phyloP scores from a whole-genome alignment of 2,888 invertebrate genomes.

The Callyntrura guangdongensis region DNA sequence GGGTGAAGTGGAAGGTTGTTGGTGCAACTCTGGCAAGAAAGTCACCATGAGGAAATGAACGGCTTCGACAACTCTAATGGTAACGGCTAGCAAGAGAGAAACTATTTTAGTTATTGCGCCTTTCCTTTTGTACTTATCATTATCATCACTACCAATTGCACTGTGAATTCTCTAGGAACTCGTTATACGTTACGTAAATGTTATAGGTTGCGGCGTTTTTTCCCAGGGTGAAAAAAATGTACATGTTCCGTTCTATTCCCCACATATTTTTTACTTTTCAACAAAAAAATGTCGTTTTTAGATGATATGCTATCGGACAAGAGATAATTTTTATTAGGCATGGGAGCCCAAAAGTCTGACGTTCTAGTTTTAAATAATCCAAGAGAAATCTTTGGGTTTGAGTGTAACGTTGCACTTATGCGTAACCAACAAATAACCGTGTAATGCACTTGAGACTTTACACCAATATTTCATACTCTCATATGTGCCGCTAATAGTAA shows the following conservation, averaged over 20 bases:
- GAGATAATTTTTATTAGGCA: conserved; percentile 14
- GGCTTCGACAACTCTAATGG: neutral
- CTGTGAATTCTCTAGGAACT: conserved; percentile 31
- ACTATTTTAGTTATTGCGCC: conserved; percentile 19
- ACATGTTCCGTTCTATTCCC: neutral
- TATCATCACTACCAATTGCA: too few relatives aligned
- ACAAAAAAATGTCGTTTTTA: neutral
- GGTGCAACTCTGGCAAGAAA: too few relatives aligned
- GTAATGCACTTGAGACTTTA: too few relatives aligned
- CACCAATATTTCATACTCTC: too few relatives aligned
- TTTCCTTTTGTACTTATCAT: conserved; percentile 42
- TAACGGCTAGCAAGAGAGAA: neutral
- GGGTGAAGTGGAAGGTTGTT: conserved; percentile 34
- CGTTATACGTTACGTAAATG: neutral
- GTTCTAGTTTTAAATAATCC: too few relatives aligned
- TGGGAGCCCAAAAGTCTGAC: conserved; percentile 25
- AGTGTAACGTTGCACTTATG: too few relatives aligned
- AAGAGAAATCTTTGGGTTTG: too few relatives aligned
- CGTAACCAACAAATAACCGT: too few relatives aligned
- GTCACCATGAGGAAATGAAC: too few relatives aligned
- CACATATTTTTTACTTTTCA: neutral
- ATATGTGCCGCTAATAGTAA: too few relatives aligned
- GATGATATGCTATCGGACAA: neutral
- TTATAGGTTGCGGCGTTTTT: too few relatives aligned
- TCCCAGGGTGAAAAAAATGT: neutral